Base-by-base conservation (phyloP, 2,113 vertebrate species). In the Protobothrops mucrosquamatus region DNA sequence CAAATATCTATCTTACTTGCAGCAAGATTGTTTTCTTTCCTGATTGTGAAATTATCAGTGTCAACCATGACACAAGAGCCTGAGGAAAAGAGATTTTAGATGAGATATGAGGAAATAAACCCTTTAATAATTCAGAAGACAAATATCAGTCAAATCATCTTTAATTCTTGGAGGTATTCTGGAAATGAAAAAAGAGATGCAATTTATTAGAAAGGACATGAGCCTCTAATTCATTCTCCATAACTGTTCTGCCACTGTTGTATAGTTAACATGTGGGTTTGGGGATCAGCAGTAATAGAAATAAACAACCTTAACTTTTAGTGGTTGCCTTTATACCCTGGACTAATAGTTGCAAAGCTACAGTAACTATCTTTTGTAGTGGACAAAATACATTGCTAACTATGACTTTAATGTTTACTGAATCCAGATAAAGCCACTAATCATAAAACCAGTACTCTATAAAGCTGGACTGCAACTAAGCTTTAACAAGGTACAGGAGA, bases 141-240 rank as follows among this genome's bases (percentile, higher is more conserved):
- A 90, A 97, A 96, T 97, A 96, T 94, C 95, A 95, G 92, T 95
- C 52, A 97, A 96, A 96, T 97, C 94, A 97, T 48, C 90, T 97
- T 94, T 97, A 97, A 96, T 97, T 97, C 96, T 95, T 96, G 92
- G 94, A 95, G 95, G 94, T 95, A 95, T 97, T 95, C 95, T 94
- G 87, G 69, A 95, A 97, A 94, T 96, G 93, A 96, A 96, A 97
- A 87, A 56, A 61, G 91, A 95, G 97, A 96, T 96, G 94, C 94
- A 94, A 94, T 95, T 96, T 34, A 93, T 96, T 96, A 90, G 91
- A 95, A 81, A 96, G 0, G 0, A 93, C 86, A 81, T 93, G 87
- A 95, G 89, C 95, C 88, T 93, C 93, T 88, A 46, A 89, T 95
- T 81, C 94, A 12, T 54, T 56, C 69, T 87, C 64, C 81, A 56